Percentiles rank a stretch among this genome's conserved stretches.
These are phyloP conservation scores for Actinernus sp. DNA, from an alignment of 92 coral and sea anemone genomes.

Conservation along the genomic window DNA sequence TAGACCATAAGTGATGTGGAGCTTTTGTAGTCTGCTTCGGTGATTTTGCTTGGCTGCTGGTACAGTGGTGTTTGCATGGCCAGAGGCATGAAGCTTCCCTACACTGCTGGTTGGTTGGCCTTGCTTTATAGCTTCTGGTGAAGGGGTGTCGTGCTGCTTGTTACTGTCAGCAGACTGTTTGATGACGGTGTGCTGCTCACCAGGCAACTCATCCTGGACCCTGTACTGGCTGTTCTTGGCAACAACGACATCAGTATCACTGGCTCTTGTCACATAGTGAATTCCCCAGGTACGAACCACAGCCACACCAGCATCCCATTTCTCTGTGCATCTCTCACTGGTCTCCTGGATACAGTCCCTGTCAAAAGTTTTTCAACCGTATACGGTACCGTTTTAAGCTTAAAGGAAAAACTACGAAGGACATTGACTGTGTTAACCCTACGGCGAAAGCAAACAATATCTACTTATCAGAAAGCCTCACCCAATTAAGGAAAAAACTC, in stretches of 20 bases:
- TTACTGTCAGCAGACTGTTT: conserved; percentile 1
- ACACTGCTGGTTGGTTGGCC: conserved; percentile 2
- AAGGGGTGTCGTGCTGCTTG: background rate
- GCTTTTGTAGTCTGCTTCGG: conserved; percentile 7
- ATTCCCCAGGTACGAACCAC: conserved; percentile 11
- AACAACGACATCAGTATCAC: conserved; percentile 9
- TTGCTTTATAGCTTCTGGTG: background rate
- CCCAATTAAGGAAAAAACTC: too few species aligned
- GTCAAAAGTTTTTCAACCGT: too few species aligned
- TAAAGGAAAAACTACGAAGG: too few species aligned
- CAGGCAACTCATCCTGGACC: conserved; percentile 14
- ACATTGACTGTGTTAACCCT: too few species aligned
- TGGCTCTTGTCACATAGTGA: conserved; percentile 2
- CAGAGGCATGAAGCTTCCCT: too few species aligned
- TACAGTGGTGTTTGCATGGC: too few species aligned
- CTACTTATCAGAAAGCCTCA: too few species aligned
- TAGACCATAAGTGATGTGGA: conserved; percentile 1
- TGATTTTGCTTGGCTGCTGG: background rate
- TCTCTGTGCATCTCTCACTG: too few species aligned
- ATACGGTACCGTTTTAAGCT: too few species aligned
- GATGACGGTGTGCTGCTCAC: conserved; percentile 2
- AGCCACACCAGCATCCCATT: conserved; percentile 5
- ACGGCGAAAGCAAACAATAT: too few species aligned
- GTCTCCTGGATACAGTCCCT: too few species aligned
- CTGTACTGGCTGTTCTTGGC: conserved; percentile 29